phyloP scores from a whole-genome alignment of 2,888 invertebrate species.

The Strigamia maritima region DNA sequence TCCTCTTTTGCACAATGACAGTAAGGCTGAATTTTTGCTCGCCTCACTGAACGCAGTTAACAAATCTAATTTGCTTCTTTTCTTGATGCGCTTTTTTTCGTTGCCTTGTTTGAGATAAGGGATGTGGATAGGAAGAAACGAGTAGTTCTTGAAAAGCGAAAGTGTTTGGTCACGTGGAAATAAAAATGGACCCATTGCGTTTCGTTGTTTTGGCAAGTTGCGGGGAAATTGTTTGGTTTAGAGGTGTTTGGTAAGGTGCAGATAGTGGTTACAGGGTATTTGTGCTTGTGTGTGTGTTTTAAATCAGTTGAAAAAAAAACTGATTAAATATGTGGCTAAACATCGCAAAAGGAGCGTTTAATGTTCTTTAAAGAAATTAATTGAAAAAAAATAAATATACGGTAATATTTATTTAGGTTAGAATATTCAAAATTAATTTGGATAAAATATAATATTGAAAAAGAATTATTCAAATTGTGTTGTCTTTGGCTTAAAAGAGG shows the following conservation, averaged over 20 bases:
- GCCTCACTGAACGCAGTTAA: conserved; percentile 28
- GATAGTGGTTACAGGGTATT: conserved; percentile 17
- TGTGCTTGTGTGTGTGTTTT: background rate
- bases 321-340: background rate
- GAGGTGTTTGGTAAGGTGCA: conserved; percentile 9
- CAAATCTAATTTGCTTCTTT: conserved; percentile 34
- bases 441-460: too few relatives aligned
- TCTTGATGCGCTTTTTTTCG: background rate
- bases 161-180: conserved; percentile 30
- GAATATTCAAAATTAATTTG: too few relatives aligned
- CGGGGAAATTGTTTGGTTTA: conserved; percentile 1
- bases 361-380: too few relatives aligned
- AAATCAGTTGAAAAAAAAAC: background rate
- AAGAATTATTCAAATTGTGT: too few relatives aligned
- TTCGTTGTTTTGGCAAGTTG: conserved; percentile 10
- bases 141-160: background rate
- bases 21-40: conserved; percentile 19
- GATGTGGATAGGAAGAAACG: background rate
- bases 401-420: too few relatives aligned
- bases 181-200: conserved; percentile 18
- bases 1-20: conserved; percentile 34
- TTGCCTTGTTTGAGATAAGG: conserved; percentile 27
- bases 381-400: too few relatives aligned
- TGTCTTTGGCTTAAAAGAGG: too few relatives aligned
- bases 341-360: too few relatives aligned